Evolutionary conservation across 2,888 invertebrate species (phyloP), one percentile per base, ranked within the genome.

Genomic region (Volucella bombylans): DNA sequence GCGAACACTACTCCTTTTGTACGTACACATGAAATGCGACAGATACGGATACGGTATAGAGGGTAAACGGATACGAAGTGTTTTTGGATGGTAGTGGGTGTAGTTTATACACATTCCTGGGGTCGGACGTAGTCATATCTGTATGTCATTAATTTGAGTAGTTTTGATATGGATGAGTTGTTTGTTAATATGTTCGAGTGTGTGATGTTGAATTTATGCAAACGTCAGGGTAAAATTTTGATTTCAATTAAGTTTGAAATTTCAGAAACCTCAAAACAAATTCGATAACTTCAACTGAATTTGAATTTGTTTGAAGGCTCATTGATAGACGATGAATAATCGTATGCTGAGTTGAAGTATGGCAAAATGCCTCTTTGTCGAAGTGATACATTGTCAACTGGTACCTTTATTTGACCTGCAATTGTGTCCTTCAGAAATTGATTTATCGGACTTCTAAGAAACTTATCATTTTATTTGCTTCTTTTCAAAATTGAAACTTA

Each of bases 171-270:
- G 62, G 47, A 54, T 49, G 38, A 43, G 43, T n/a, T 43, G 45
- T 39, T 47, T 38, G 23, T 52, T 41, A 12, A 9, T 11, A 38
- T 4, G 15, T 38, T 61, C 31, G 47, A 64, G 45, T 39, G 39
- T 2, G 11, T 43, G 57, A 31, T 76, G 61, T 69, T 65, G 54
- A 83, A 83, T 79, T 83, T 71, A 79, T 80, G 85, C 80, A 68
- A 43, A 77, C 68, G 85, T 76, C 52, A 52, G 72, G 57, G 50
- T 15, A 72, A 72, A 50, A 67, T 81, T 76, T 72, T 85, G 80
- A 81, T 80, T 80, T 52, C 72, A 85, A 81, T 85, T 81, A 64
- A 72, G 55, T 81, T 85, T 68, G 72, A 80, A 68, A 50, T 52
- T 64, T 41, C 41, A 41, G 12, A 69, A 65, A 38, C 78, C 52